Percentiles rank a stretch among this genome's conserved stretches.
These are phyloP conservation scores for Odocoileus virginianus DNA, from an alignment of 2,113 vertebrate genomes.

Conservation along the genomic window DNA sequence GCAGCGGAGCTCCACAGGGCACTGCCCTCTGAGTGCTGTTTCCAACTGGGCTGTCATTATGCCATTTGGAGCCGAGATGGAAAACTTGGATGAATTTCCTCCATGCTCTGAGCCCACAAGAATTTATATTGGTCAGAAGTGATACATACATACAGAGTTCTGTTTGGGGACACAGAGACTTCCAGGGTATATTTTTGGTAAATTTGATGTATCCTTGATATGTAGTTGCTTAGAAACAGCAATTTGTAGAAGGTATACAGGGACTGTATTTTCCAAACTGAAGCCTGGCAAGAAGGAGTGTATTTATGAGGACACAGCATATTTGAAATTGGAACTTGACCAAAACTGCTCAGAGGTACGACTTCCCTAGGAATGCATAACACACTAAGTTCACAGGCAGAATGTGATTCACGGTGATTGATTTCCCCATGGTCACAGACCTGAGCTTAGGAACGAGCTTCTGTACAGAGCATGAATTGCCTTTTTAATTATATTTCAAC, in stretches of 20 bases:
- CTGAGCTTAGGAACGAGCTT: neutral
- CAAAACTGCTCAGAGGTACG: neutral
- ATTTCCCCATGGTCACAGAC: neutral
- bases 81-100: neutral
- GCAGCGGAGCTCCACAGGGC: neutral
- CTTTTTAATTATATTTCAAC: neutral
- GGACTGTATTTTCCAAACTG: slow-evolving; percentile 39
- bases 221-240: slow-evolving; percentile 54
- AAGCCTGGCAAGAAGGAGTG: neutral
- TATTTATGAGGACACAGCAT: neutral
- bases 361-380: neutral
- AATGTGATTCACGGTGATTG: neutral
- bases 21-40: neutral
- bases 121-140: slow-evolving; percentile 48
- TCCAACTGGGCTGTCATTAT: neutral
- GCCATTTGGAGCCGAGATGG: neutral
- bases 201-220: slow-evolving; percentile 40
- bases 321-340: slow-evolving; percentile 2
- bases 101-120: neutral
- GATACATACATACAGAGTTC: neutral
- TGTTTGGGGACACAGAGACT: slow-evolving; percentile 19
- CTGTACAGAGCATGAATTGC: neutral
- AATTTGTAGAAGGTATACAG: slow-evolving; percentile 32
- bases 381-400: neutral
- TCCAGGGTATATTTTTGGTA: slow-evolving; percentile 41